Base-by-base conservation (phyloP, 2,888 invertebrate species). In the Toxonevra muliebris region DNA sequence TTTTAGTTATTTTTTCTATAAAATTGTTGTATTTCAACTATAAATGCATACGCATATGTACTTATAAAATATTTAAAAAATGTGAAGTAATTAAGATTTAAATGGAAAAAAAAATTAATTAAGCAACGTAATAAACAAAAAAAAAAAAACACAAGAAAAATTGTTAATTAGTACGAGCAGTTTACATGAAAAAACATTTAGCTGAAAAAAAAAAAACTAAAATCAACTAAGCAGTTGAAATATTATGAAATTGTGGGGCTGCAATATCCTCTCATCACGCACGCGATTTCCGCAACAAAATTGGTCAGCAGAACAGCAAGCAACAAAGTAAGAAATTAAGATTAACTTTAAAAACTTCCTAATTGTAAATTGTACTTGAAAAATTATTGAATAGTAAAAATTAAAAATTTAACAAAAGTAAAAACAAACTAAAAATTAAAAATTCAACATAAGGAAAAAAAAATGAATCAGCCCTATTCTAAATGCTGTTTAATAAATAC, bases 251-350 rank as follows among this genome's bases (percentile, higher is more conserved):
- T 4, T 30, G 30, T 30, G 30, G n/a, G n/a, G 30, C 30, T 30
- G 19, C 41, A 53, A 53, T n/a, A 50, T 52, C 52, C 52, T 50
- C 52, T 17, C n/a, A n/a, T n/a, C n/a, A n/a, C 15, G 11, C 15
- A 52, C n/a, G 12, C 15, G 11, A n/a, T 52, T 3, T 57, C n/a
- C 13, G 12, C 20, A 30, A 30, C 30, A 30, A 17, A 55, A 17
- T n/a, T n/a, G n/a, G 19, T 42, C 54, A 54, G 55, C 45, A 12
- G 62, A 66, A 73, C 70, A 73, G 73, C 69, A n/a, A 66, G 77
- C 75, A 71, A 74, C 71, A 78, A 74, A 71, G 43, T 52, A 52
- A 63, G 58, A 66, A 66, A 4, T 4, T 12, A 63, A 62, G 55
- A 68, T 58, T 64, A 68, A 54, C 30, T 61, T 40, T 58, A 69